Evolutionary conservation across 2,797 vertebrate species (phyloP).

Genomic region (Dermochelys coriacea): DNA sequence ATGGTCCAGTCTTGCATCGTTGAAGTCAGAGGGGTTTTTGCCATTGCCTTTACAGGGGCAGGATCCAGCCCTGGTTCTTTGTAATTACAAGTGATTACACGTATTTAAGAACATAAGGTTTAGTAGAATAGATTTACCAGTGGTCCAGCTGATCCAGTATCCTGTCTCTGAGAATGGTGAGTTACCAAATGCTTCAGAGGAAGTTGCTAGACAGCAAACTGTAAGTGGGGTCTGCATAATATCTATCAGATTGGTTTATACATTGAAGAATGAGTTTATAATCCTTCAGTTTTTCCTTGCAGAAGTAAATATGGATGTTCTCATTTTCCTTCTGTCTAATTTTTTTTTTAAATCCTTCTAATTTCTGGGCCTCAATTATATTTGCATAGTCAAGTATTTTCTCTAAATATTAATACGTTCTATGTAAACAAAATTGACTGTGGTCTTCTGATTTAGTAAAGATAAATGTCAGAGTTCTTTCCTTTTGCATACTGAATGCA

Average conservation of each 20-base stretch:
- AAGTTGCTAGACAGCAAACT: background rate
- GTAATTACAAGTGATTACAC: background rate
- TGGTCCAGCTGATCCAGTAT: background rate
- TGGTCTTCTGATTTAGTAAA: background rate
- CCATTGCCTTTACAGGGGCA: background rate
- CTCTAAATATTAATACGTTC: background rate
- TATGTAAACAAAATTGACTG: background rate
- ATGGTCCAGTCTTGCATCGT: background rate
- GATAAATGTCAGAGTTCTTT: background rate
- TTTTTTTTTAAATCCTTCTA: background rate
- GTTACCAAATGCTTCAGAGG: background rate
- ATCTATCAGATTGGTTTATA: background rate
- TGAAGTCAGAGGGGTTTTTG: background rate
- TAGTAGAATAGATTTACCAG: background rate
- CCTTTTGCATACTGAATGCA: background rate
- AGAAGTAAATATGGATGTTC: background rate
- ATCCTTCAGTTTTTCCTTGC: background rate
- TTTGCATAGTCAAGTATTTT: background rate
- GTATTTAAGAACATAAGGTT: background rate
- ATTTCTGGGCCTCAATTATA: background rate
- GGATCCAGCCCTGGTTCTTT: background rate
- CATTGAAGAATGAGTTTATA: background rate
- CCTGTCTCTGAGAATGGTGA: background rate
- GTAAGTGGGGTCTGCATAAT: background rate
- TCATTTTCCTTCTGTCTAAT: background rate